A percentile compares a stretch with the other conserved stretches of the same genome.
These are phyloP conservation scores for Alaudala cheleensis DNA, from an alignment of 2,113 vertebrate genomes.

Conservation along the genomic window DNA sequence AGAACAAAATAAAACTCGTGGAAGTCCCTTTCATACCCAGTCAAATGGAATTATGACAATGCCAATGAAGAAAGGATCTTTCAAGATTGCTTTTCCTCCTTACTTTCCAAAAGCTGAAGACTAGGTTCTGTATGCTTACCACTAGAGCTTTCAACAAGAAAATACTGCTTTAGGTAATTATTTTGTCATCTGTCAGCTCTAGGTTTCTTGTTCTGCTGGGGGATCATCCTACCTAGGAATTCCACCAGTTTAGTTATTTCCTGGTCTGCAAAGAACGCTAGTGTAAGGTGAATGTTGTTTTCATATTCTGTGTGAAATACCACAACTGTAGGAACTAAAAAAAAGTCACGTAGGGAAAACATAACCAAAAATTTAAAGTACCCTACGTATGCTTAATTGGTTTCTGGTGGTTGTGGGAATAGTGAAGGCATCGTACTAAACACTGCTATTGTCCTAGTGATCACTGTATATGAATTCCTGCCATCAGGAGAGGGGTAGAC, in stretches of 20 bases:
- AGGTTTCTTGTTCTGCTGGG: background rate
- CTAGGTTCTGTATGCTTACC: background rate
- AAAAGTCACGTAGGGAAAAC: background rate
- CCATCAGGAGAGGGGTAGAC: background rate
- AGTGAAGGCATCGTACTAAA: background rate
- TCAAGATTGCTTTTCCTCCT: background rate
- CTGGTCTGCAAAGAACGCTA: background rate
- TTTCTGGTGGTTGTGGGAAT: background rate
- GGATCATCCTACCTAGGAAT: background rate
- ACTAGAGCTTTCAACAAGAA: background rate
- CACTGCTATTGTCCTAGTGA: background rate
- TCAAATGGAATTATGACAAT: background rate
- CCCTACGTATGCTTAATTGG: background rate
- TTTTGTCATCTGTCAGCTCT: background rate
- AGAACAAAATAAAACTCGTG: background rate
- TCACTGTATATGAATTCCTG: rapidly evolving
- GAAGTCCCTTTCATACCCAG: background rate
- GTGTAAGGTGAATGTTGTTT: background rate
- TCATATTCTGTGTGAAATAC: background rate
- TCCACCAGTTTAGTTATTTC: background rate
- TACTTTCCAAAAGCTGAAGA: background rate
- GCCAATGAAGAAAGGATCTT: background rate
- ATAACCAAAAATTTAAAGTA: background rate
- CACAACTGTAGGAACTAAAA: background rate
- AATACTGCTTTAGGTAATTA: background rate